A percentile compares a stretch with the other conserved stretches of the same genome.
phyloP scores from a whole-genome alignment of 2,113 vertebrate species.

The Anas platyrhynchos region DNA sequence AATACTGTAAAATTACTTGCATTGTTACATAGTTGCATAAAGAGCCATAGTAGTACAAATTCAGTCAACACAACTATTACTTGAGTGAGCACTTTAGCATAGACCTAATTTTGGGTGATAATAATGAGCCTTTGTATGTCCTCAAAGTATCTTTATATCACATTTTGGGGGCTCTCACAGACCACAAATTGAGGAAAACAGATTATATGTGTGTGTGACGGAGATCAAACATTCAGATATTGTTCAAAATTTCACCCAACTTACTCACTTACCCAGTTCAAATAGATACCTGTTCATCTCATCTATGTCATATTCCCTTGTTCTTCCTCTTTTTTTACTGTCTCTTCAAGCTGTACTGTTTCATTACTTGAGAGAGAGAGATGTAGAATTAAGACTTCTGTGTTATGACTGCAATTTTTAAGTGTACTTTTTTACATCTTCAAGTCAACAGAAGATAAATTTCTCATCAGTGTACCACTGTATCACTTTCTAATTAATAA shows the following conservation, averaged over 20 bases:
- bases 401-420: neutral
- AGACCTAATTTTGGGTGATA: neutral
- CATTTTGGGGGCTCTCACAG: neutral
- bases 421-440: neutral
- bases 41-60: neutral
- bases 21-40: neutral
- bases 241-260: neutral
- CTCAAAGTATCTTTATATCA: neutral
- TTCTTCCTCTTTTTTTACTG: neutral
- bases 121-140: neutral
- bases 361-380: neutral
- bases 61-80: neutral
- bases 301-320: accelerated
- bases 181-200: neutral
- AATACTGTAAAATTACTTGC: neutral
- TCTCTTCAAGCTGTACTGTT: neutral
- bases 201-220: neutral
- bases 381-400: neutral
- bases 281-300: neutral
- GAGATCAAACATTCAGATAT: neutral
- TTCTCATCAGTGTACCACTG: neutral
- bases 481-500: neutral
- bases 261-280: neutral
- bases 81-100: neutral
- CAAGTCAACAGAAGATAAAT: neutral